These are phyloP conservation scores for Rhyacophila brunnea DNA, from an alignment of 1,140 invertebrate species.

Conservation along the genomic window DNA sequence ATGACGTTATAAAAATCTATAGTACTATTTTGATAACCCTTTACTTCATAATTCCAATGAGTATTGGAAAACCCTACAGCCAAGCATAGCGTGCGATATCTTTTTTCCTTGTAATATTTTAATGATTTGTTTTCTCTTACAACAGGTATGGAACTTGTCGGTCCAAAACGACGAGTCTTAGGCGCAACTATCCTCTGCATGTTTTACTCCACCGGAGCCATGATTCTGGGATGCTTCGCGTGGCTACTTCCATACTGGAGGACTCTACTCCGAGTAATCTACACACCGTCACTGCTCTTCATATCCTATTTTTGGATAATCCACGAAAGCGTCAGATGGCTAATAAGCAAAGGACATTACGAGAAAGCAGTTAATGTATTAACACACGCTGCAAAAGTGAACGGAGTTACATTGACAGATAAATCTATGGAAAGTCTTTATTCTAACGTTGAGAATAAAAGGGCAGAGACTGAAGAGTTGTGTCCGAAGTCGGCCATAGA, in stretches of 20 bases:
- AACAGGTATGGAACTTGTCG: slow-evolving; percentile 72
- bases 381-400: slow-evolving; percentile 64
- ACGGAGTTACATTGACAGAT: slow-evolving; percentile 60
- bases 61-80: too few relatives aligned
- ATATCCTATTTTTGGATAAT: slow-evolving; percentile 64
- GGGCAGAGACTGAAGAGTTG: slow-evolving; percentile 33
- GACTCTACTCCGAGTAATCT: slow-evolving; percentile 65
- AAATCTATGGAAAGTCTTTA: slow-evolving; percentile 54
- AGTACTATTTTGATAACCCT: too few relatives aligned
- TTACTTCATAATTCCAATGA: too few relatives aligned
- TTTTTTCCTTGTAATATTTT: too few relatives aligned
- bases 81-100: too few relatives aligned
- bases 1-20: too few relatives aligned
- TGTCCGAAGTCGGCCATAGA: background rate
- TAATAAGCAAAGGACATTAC: slow-evolving; percentile 68
- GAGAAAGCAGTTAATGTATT: slow-evolving; percentile 63
- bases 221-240: slow-evolving; percentile 65
- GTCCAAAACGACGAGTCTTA: slow-evolving; percentile 68
- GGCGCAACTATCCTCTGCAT: slow-evolving; percentile 69
- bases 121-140: too few relatives aligned
- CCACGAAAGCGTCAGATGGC: slow-evolving; percentile 74
- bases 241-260: slow-evolving; percentile 72
- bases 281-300: slow-evolving; percentile 65
- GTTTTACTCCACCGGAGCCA: slow-evolving; percentile 72
- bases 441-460: slow-evolving; percentile 45